These are phyloP conservation scores for Boloria selene DNA, from an alignment of 2,888 invertebrate species.

Conservation along the genomic window DNA sequence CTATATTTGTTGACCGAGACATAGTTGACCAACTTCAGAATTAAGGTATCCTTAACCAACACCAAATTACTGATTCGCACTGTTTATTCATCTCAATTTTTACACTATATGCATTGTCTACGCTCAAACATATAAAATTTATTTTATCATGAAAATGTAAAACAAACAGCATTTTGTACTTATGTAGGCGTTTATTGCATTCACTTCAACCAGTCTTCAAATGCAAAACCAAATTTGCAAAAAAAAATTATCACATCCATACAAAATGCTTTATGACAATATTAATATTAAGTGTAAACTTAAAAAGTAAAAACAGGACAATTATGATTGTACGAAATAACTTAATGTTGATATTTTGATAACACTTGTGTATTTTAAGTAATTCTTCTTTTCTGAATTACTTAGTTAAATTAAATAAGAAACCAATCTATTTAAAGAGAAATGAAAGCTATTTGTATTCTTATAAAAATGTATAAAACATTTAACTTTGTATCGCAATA, in stretches of 20 bases:
- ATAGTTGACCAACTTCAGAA: no score
- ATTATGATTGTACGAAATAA: background rate
- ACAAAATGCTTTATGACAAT: slow-evolving; percentile 13
- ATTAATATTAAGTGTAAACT: slow-evolving; percentile 1
- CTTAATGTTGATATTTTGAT: background rate
- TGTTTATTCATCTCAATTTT: slow-evolving; percentile 63
- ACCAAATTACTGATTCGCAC: slow-evolving; percentile 53
- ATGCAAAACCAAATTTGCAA: slow-evolving; percentile 21
- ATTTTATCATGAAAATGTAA: slow-evolving; percentile 27
- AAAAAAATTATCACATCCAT: slow-evolving; percentile 20
- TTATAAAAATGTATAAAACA: background rate
- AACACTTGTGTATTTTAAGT: no score
- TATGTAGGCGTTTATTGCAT: slow-evolving; percentile 26
- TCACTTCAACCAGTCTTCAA: slow-evolving; percentile 24
- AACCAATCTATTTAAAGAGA: no score
- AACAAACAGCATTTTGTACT: slow-evolving; percentile 33
- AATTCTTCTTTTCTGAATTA: no score
- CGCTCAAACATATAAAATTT: slow-evolving; percentile 29
- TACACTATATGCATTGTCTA: slow-evolving; percentile 40
- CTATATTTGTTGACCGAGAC: background rate
- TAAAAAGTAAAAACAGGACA: slow-evolving; percentile 3
- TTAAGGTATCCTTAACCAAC: slow-evolving; percentile 30
- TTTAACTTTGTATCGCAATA: background rate
- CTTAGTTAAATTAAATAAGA: no score
- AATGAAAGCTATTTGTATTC: no score